Evolutionary conservation across 2,797 vertebrate species (phyloP), one percentile per base, ranked within the genome.

Genomic region (Leptodactylus fallax): DNA sequence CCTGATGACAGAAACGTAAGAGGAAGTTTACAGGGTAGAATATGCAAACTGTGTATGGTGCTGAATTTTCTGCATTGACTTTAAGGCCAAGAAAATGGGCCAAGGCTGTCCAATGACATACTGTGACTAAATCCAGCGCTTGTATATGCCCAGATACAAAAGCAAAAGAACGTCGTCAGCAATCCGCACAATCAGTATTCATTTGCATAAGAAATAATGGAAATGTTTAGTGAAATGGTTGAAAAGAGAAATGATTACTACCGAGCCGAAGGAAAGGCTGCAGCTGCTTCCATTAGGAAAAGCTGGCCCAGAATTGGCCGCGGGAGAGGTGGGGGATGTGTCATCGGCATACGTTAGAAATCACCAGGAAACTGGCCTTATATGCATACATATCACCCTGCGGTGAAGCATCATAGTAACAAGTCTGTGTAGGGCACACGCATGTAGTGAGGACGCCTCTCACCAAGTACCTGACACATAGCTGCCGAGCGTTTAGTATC

Each of bases 131-230:
- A 7, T 6, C 1, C 11, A 14, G 4, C n/a, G n/a, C 53, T 17
- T 56, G 51, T 11, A n/a, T 16, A 11, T 53, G 21, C 47, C 49
- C 74, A 23, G 51, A 78, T 21, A 51, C 49, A 56, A 55, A 25
- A 78, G 21, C 49, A 7, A 56, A 8, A 10, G 23, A 25, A 69
- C 25, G 0, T n/a, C 11, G 47, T 23, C 49, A 53, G 47, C 21
- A 25, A 51, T 25, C 47, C 80, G 67, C n/a, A 69, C 11, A 55
- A 51, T 71, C 49, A 8, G 23, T 3, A 19, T 27, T 81, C n/a
- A 82, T 67, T 82, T 83, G n/a, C 63, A 83, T 83, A 25, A 82
- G 61, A 81, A 51, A 69, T 65, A 16, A 51, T 12, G 16, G 23
- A 69, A 65, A 71, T 69, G n/a, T 79, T 79, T 55, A 67, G 81